Base-by-base conservation (phyloP, 1,140 invertebrate species). In the Venustaconcha ellipsiformis region DNA sequence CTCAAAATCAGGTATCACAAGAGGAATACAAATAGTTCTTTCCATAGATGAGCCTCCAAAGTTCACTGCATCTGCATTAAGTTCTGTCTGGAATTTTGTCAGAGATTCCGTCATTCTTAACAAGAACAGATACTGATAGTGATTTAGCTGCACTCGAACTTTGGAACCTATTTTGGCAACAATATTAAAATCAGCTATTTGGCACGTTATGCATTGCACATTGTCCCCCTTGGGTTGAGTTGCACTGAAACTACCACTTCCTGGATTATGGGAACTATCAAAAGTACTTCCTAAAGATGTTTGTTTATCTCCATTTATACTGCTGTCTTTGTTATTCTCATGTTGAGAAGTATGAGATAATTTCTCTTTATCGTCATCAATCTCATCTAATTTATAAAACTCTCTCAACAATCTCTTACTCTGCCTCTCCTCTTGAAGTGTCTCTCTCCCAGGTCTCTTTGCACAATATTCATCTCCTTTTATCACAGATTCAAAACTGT, bases 121-220 rank as follows among this genome's bases (percentile, higher is more conserved):
- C 37, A 98, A 88, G 89, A 98, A 98, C 67, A 98, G 91, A 89
- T 94, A 94, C 90, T 98, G 97, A 89, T 96, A 97, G 89, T 98
- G 96, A 91, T 96, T 97, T 57, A 90, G 74, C 73, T 89, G 89
- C 57, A 83, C 78, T 55, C 82, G 78, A 17, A 90, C 76, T 81
- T 86, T 86, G 59, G 76, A 80, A 14, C 78, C 81, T 62, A 89
- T 74, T 70, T 87, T 81, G 17, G 83, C 76, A 20, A 89, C 58
- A 30, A 89, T 37, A 66, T 87, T 80, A 30, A 83, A 80, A 59
- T 82, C 81, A 2, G 76, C 76, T n/a, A 81, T 62, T 55, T 80
- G 56, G 3, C 64, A 17, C 17, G 71, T n/a, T 30, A 74, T 63
- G 58, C 67, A 77, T 78, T 81, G 80, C 74, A 78, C 82, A 78